These are phyloP conservation scores for Eupithecia pulchellata DNA, from an alignment of 2,888 invertebrate genomes.

Conservation along the genomic window DNA sequence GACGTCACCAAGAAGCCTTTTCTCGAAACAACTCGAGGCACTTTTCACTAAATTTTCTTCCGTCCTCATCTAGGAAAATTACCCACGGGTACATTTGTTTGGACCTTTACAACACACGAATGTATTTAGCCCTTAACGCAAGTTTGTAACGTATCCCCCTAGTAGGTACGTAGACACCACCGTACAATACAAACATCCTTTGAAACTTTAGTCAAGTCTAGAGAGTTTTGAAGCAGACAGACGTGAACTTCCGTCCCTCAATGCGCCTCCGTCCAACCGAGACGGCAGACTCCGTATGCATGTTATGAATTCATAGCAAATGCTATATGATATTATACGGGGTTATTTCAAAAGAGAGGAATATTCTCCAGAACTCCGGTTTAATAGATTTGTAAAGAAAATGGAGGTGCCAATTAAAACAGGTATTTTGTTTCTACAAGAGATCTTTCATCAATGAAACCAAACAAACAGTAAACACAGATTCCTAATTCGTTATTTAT, in stretches of 20 bases:
- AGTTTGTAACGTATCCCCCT: not conserved
- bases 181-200: not conserved
- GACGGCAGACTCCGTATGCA: slow-evolving; percentile 39
- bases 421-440: not conserved
- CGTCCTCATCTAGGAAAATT: no score
- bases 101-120: not conserved
- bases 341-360: not conserved
- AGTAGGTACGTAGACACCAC: not conserved
- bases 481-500: not conserved
- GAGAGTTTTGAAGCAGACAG: slow-evolving; percentile 14
- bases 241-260: slow-evolving; percentile 41
- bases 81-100: not conserved
- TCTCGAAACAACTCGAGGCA: not conserved
- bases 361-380: not conserved
- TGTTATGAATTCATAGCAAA: not conserved
- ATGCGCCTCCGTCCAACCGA: slow-evolving; percentile 59
- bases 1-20: no score
- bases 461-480: not conserved
- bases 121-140: not conserved
- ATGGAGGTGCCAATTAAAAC: not conserved
- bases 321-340: not conserved
- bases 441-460: not conserved
- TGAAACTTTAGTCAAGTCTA: not conserved
- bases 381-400: not conserved
- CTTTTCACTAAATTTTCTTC: not conserved